A percentile compares a stretch with the other conserved stretches of the same genome.
These are phyloP conservation scores for Cossypha dichroa DNA, from an alignment of 2,797 vertebrate species.

Conservation along the genomic window DNA sequence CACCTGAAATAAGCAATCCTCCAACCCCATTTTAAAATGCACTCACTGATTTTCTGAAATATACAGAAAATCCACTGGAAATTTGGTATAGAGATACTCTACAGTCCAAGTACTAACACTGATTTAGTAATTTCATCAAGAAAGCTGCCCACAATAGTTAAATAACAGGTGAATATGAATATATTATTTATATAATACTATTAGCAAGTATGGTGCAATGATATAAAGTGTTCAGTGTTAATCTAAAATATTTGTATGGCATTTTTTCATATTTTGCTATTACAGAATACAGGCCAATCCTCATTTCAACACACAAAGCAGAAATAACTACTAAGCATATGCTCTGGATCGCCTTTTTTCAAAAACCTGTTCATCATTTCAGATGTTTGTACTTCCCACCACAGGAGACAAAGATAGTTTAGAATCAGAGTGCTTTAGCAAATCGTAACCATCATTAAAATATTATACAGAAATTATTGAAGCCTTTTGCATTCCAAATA, in stretches of 20 bases:
- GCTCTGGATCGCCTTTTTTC: not conserved
- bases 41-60: not conserved
- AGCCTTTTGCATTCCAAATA: not conserved
- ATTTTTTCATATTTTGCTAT: not conserved
- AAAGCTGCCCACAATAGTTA: not conserved
- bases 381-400: not conserved
- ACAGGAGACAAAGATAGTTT: not conserved
- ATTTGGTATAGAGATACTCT: not conserved
- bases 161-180: not conserved
- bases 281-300: fast-evolving
- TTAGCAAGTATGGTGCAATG: not conserved
- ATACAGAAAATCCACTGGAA: not conserved
- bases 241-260: not conserved
- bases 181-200: not conserved
- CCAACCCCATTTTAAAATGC: not conserved
- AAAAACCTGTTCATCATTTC: not conserved
- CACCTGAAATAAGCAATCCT: not conserved
- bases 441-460: not conserved
- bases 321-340: not conserved
- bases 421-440: not conserved
- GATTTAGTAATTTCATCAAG: not conserved
- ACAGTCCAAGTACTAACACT: not conserved
- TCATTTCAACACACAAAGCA: not conserved
- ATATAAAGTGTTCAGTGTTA: not conserved
- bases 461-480: not conserved